Conservation (phyloP, 2,113 vertebrate species). For the Seriola aureovittata region DNA sequence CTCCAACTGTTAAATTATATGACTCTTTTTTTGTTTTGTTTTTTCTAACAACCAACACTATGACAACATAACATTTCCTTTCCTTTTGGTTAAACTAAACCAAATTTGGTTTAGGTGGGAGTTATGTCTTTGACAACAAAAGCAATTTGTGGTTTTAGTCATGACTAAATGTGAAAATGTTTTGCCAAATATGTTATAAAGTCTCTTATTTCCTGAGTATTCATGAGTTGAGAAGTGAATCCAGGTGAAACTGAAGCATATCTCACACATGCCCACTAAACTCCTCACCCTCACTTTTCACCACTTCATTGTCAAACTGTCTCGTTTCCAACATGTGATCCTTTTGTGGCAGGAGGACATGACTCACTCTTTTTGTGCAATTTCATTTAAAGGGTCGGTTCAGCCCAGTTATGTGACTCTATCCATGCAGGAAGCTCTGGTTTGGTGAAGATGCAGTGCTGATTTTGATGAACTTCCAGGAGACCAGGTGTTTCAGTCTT, state of each 20-base stretch:
- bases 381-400: background rate
- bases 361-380: background rate
- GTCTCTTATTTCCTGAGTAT: background rate
- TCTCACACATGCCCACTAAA: slow-evolving; percentile 2
- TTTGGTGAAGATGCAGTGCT: background rate
- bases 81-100: background rate
- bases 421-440: background rate
- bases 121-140: background rate
- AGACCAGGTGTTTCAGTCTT: slow-evolving; percentile 76
- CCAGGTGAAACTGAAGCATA: background rate
- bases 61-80: background rate
- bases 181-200: background rate
- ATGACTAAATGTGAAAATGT: background rate
- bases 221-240: background rate
- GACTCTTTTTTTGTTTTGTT: background rate
- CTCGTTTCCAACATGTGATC: background rate
- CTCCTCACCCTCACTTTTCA: slow-evolving; percentile 13
- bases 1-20: background rate
- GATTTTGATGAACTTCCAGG: background rate
- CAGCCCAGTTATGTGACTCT: background rate
- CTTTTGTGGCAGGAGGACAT: background rate
- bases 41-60: background rate
- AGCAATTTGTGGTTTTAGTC: background rate
- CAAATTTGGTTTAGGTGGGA: background rate
- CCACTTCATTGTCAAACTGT: slow-evolving; percentile 8